These are phyloP conservation scores for Aradophagus sp. DNA, from an alignment of 1,140 invertebrate genomes.

Conservation along the genomic window DNA sequence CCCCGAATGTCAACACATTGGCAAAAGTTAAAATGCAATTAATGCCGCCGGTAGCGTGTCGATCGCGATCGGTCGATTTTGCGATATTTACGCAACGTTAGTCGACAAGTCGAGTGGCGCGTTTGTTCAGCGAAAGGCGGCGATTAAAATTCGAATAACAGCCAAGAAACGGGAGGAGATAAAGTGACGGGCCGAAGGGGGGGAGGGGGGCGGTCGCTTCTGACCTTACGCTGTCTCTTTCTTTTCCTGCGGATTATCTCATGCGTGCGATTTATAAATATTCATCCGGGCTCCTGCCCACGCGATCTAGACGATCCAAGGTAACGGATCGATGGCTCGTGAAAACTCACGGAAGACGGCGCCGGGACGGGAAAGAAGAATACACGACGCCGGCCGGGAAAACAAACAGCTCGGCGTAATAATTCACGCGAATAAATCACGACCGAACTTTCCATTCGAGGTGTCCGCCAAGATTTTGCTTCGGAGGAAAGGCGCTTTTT, in stretches of 20 bases:
- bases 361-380: constrained; percentile 15
- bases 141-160: constrained; percentile 42
- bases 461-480: constrained; percentile 10
- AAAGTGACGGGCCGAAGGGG: too few species aligned
- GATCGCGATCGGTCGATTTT: constrained; percentile 15
- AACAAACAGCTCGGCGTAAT: constrained; percentile 12
- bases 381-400: constrained; percentile 10
- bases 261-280: constrained; percentile 52
- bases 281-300: constrained; percentile 52
- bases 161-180: too few species aligned
- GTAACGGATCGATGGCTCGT: constrained; percentile 49
- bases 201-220: too few species aligned
- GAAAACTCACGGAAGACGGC: constrained; percentile 43
- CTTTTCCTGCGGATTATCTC: constrained; percentile 43
- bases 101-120: not conserved
- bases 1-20: constrained; percentile 24
- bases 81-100: constrained; percentile 19
- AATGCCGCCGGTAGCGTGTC: constrained; percentile 7
- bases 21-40: constrained; percentile 25
- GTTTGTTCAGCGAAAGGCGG: constrained; percentile 26
- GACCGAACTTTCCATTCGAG: constrained; percentile 46
- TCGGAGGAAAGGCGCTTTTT: constrained; percentile 12
- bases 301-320: constrained; percentile 48
- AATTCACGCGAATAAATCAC: too few species aligned
- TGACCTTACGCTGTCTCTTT: constrained; percentile 50